Conservation (phyloP, 2,888 invertebrate species). For the Sussaba pulchella region DNA sequence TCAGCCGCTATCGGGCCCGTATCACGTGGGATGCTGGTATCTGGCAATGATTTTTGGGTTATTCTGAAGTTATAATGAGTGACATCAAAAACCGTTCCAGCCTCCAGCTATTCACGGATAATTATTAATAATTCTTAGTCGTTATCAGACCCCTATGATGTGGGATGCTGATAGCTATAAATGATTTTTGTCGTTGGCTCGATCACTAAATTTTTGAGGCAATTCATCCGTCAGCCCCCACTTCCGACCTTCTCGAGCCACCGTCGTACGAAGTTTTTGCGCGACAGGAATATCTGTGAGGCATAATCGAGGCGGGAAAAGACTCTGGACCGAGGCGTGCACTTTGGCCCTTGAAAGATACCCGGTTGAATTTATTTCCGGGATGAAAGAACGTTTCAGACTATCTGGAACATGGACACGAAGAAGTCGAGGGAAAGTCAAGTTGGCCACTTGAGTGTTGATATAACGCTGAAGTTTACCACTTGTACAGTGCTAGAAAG, state of each 20-base stretch:
- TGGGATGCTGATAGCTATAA: no score
- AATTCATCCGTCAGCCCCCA: not conserved
- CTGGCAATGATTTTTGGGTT: no score
- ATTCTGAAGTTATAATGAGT: no score
- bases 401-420: conserved; percentile 21
- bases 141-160: no score
- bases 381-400: conserved; percentile 30
- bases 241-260: not conserved
- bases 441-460: conserved; percentile 15
- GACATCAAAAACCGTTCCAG: no score
- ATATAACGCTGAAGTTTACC: not conserved
- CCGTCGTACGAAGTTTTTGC: conserved; percentile 2
- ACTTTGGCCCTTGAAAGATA: conserved; percentile 44
- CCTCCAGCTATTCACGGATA: no score
- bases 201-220: conserved; percentile 36
- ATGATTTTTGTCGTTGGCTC: conserved; percentile 3
- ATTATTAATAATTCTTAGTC: no score
- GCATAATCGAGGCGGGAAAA: conserved; percentile 33
- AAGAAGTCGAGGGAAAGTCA: conserved; percentile 29
- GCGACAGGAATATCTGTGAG: conserved; percentile 40
- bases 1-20: no score
- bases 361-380: conserved; percentile 47
- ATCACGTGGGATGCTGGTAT: no score
- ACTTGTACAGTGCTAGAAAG: conserved; percentile 12
- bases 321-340: conserved; percentile 13